A percentile compares a stretch with the other conserved stretches of the same genome.
phyloP scores from a whole-genome alignment of 1,140 invertebrate genomes.

The Magallana angulata region DNA sequence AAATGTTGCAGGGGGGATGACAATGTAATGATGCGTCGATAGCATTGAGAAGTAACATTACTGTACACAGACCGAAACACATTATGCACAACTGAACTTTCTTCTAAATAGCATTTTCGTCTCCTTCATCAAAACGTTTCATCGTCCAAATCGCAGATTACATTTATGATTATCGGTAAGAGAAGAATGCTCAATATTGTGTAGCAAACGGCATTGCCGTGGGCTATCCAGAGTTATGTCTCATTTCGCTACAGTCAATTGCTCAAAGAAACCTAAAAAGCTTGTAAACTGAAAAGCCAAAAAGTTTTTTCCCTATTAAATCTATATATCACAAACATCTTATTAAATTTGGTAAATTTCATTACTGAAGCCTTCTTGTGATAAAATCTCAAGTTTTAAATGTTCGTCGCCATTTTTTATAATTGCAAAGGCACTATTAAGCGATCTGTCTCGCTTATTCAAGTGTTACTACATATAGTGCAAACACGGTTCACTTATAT shows the following conservation, averaged over 20 bases:
- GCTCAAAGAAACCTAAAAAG: slow-evolving; percentile 26
- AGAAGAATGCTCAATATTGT: slow-evolving; percentile 3
- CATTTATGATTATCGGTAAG: not conserved
- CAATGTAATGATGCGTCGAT: not conserved
- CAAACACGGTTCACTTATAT: not conserved
- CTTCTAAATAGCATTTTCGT: slow-evolving; percentile 1
- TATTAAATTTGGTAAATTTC: slow-evolving; percentile 38
- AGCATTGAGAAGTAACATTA: not conserved
- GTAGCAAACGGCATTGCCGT: slow-evolving; percentile 7
- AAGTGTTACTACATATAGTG: not conserved
- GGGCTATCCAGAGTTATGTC: not conserved
- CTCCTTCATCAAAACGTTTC: slow-evolving; percentile 27
- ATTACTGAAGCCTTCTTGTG: slow-evolving; percentile 21
- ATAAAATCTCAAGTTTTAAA: slow-evolving; percentile 27
- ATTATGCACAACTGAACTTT: slow-evolving; percentile 16
- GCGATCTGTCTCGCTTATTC: not conserved
- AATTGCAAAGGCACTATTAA: slow-evolving; percentile 8
- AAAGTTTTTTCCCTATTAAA: slow-evolving; percentile 31
- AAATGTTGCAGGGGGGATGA: slow-evolving; percentile 11
- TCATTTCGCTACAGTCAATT: slow-evolving; percentile 18
- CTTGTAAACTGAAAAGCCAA: not conserved
- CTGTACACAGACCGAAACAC: slow-evolving; percentile 29
- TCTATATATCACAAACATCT: slow-evolving; percentile 26
- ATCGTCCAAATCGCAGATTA: slow-evolving; percentile 35
- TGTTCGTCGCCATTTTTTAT: slow-evolving; percentile 33